These are phyloP conservation scores for Gonocerus acuteangulatus DNA, from an alignment of 2,888 invertebrate genomes.

Conservation along the genomic window DNA sequence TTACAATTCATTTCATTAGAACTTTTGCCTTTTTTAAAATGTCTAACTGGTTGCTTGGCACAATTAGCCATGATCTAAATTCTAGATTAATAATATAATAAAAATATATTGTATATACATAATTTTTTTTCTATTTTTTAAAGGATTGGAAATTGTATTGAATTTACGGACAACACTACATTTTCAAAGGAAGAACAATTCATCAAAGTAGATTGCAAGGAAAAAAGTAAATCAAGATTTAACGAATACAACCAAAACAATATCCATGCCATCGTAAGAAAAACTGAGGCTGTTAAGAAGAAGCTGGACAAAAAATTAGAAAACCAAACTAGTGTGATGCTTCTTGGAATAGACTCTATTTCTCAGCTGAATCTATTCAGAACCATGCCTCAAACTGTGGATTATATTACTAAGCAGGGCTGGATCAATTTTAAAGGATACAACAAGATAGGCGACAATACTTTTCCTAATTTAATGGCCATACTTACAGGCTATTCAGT, in stretches of 20 bases:
- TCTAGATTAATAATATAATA: no score
- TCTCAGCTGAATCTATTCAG: conserved; percentile 69
- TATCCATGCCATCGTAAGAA: conserved; percentile 51
- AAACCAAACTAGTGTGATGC: conserved; percentile 54
- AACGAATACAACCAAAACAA: conserved; percentile 47
- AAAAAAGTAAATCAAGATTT: conserved; percentile 20
- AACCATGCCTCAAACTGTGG: conserved; percentile 64
- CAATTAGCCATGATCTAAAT: no score
- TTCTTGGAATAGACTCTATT: conserved; percentile 79
- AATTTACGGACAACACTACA: conserved; percentile 33
- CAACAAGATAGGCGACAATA: conserved; percentile 76
- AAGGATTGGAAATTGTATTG: conserved; percentile 34
- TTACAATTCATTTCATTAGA: no score
- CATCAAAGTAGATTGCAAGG: conserved; percentile 34
- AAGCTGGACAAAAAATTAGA: conserved; percentile 40
- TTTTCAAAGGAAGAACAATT: conserved; percentile 35
- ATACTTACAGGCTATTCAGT: conserved; percentile 59
- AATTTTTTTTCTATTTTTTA: no score
- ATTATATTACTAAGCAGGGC: conserved; percentile 57
- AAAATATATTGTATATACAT: no score
- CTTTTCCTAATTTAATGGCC: conserved; percentile 83
- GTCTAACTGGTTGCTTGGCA: no score
- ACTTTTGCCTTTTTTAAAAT: no score
- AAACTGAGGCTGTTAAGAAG: conserved; percentile 48
- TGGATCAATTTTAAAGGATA: conserved; percentile 70